Base-by-base conservation (phyloP, 2,888 invertebrate genomes). In the Salticus scenicus region DNA sequence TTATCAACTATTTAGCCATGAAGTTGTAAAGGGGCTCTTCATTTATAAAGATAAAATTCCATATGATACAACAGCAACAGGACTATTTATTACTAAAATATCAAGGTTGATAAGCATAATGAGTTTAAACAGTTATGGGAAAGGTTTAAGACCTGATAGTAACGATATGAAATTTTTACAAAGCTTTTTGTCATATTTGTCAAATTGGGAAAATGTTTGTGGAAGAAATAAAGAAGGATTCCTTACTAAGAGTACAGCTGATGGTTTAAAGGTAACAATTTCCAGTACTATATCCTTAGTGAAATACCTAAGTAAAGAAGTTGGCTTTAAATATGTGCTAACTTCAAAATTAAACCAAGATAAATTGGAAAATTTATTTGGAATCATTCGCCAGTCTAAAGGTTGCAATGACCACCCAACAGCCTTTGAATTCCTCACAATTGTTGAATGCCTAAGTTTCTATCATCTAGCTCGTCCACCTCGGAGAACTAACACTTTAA, bases 331-430 rank as follows among this genome's bases (percentile, higher is more conserved):
- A 27, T 76, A 76, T 41, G 2, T 76, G 4, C 8, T 76, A 28
- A 76, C 76, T 20, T 28, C 28, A 1, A 76, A 47, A 31, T 30
- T 76, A 41, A 66, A 42, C 24, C 76, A 76, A 47, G 67, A 76
- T 47, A 41, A 33, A 31, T 5, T 76, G 0, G 76, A 76, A 47
- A 76, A 76, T 33, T 28, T 64, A n/a, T 73, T 73, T 24, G 31
- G 57, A 17, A 73, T 73, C 14, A 20, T 73, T n/a, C 27, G 63
- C 20, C 47, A 47, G 24, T 31, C 57, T 1, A 57, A 73, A 33
- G 63, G 73, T 8, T 73, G 73, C n/a, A 73, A 73, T 30, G 73
- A 73, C 27, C 73, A 73, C 27, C 73, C 73, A 14, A 73, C 73
- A 30, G 31, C 73, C 17, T 20, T 30, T 57, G 73, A 73, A 33